Evolutionary conservation across 2,113 vertebrate genomes (phyloP).

Genomic region (Scolopax mira): DNA sequence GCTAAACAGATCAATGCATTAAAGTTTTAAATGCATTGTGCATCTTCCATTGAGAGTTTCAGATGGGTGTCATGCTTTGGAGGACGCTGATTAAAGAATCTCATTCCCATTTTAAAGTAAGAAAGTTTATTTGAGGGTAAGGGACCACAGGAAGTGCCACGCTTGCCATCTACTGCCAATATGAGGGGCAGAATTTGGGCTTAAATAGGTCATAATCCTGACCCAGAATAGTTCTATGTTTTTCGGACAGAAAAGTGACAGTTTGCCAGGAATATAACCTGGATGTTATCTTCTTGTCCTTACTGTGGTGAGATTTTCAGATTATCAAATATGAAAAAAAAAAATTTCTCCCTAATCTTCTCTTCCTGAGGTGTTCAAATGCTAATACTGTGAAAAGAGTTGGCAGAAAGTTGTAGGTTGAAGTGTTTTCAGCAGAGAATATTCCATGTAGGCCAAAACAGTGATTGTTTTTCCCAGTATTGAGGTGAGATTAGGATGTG

Average conservation of each 20-base stretch:
- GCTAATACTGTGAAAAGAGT: background rate
- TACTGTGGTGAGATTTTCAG: background rate
- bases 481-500: background rate
- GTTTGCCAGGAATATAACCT: background rate
- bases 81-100: background rate
- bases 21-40: background rate
- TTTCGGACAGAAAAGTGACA: background rate
- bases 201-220: background rate
- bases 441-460: background rate
- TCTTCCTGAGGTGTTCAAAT: background rate
- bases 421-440: background rate
- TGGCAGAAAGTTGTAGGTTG: background rate
- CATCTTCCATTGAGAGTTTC: background rate
- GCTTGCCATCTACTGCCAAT: background rate
- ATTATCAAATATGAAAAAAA: background rate
- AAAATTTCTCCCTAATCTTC: background rate
- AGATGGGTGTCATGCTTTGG: background rate
- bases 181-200: background rate
- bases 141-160: background rate
- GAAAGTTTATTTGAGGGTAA: background rate
- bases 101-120: background rate
- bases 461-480: accelerated
- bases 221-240: background rate
- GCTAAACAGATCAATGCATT: background rate
- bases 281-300: background rate